Evolutionary conservation across 2,797 vertebrate genomes (phyloP), one percentile per base, ranked within the genome.

Genomic region (Craterocephalus amniculus): DNA sequence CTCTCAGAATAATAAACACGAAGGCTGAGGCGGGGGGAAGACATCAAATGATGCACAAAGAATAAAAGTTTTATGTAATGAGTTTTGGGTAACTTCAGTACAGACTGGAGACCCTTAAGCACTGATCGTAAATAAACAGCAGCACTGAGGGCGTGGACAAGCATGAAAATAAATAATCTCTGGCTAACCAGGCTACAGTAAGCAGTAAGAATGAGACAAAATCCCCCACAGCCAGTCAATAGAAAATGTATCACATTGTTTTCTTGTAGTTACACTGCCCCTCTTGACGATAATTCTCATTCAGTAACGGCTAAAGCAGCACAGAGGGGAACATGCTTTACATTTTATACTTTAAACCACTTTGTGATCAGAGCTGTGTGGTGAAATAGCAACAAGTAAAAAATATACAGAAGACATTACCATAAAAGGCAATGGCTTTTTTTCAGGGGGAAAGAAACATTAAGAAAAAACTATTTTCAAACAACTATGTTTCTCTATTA

Each of bases 401-500:
- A 54, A 32, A 31, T 6, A 67, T 14, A 73, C 35, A 66, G 2
- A 29, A 40, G 57, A 38, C 65, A 64, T 48, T 32, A 63, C 35
- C 54, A 58, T 22, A 18, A 32, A 38, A 26, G 8, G 31, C 52
- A 49, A 59, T 16, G 14, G 51, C 64, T 75, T 38, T 38, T 62
- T 68, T n/a, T n/a, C n/a, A n/a, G 61, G 61, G 64, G 59, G 66
- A 22, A 78, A 74, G 74, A 70, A 67, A 61, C 68, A 79, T 26
- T 16, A 38, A 38, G 13, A 38, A 57, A 32, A 75, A 63, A 35
- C 38, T 9, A 36, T 80, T 61, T 62, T 81, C 70, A 78, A 83
- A 81, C 20, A 62, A 70, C 74, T 69, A 80, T 71, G 69, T 75
- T 81, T 71, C 74, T 61, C 32, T 63, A 68, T 80, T 83, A 72